These are phyloP conservation scores for Philopedon plagiatum DNA, from an alignment of 2,888 invertebrate genomes.

Conservation along the genomic window DNA sequence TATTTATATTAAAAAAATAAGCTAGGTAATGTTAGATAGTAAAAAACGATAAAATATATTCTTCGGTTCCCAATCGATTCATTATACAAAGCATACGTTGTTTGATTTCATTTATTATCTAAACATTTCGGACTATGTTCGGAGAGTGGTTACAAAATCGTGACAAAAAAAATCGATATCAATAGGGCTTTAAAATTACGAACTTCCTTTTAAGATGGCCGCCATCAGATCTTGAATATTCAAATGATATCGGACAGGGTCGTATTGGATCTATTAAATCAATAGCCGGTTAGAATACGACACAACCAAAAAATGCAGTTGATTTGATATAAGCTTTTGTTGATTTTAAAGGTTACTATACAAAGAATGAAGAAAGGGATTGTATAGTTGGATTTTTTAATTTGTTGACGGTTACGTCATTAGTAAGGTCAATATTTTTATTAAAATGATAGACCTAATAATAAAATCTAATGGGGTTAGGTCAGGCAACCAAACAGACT, in stretches of 20 bases:
- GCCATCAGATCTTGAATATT: slow-evolving; percentile 23
- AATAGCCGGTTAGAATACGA: too few relatives aligned
- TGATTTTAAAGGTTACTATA: too few relatives aligned
- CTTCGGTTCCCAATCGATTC: neutral
- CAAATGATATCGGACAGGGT: slow-evolving; percentile 4
- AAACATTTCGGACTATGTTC: slow-evolving; percentile 18
- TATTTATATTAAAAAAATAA: too few relatives aligned
- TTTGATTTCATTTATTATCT: slow-evolving; percentile 20
- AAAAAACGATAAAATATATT: neutral
- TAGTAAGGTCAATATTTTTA: too few relatives aligned
- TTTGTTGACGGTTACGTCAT: too few relatives aligned
- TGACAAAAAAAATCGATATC: slow-evolving; percentile 21
- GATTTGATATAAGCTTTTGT: too few relatives aligned
- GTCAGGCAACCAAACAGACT: too few relatives aligned
- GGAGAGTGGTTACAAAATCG: slow-evolving; percentile 8
- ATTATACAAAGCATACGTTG: neutral
- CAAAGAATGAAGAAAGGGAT: too few relatives aligned
- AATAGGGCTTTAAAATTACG: slow-evolving; percentile 14
- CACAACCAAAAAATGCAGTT: too few relatives aligned
- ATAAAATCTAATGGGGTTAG: too few relatives aligned
- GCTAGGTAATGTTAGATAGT: neutral
- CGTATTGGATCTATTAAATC: neutral
- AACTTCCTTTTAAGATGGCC: slow-evolving; percentile 20
- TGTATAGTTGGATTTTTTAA: too few relatives aligned
- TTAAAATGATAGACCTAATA: too few relatives aligned